Percentiles rank a stretch among this genome's conserved stretches.
Conservation (phyloP, 2,797 vertebrate species). For the Oreonectes daqikongensis region DNA sequence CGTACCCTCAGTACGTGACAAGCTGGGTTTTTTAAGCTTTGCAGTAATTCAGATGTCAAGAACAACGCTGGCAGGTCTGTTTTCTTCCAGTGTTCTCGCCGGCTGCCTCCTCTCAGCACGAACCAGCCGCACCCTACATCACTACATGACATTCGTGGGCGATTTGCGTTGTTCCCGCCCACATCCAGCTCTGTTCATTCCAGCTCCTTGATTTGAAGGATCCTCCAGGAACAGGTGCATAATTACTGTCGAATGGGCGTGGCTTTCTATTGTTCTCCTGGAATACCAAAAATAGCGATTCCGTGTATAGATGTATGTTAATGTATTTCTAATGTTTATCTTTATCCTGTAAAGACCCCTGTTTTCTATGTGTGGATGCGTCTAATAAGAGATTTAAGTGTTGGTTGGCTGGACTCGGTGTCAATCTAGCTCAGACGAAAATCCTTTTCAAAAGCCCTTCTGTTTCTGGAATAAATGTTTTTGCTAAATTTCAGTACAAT, state of each 20-base stretch:
- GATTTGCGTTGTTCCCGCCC: slow-evolving; percentile 17
- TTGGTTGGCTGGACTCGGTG: slow-evolving; percentile 1
- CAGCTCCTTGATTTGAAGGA: not conserved
- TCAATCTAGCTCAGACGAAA: not conserved
- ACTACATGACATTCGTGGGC: not conserved
- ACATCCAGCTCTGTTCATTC: not conserved
- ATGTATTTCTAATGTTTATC: not conserved
- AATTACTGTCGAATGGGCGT: not conserved
- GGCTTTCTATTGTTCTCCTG: not conserved
- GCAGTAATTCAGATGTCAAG: not conserved
- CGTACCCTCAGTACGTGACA: slow-evolving; percentile 12
- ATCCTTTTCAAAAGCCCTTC: not conserved
- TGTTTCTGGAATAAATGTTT: not conserved
- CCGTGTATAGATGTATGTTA: not conserved
- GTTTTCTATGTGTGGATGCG: not conserved
- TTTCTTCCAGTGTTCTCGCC: not conserved
- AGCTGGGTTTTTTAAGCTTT: not conserved
- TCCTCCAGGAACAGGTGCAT: slow-evolving; percentile 14
- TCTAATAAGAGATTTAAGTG: not conserved
- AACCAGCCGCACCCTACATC: slow-evolving; percentile 28
- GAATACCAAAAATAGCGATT: not conserved
- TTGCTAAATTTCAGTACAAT: not conserved
- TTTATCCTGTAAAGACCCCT: not conserved
- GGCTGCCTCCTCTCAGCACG: not conserved
- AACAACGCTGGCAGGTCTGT: not conserved